Evolutionary conservation across 2,113 vertebrate genomes (phyloP).

Genomic region (Coregonus clupeaformis): DNA sequence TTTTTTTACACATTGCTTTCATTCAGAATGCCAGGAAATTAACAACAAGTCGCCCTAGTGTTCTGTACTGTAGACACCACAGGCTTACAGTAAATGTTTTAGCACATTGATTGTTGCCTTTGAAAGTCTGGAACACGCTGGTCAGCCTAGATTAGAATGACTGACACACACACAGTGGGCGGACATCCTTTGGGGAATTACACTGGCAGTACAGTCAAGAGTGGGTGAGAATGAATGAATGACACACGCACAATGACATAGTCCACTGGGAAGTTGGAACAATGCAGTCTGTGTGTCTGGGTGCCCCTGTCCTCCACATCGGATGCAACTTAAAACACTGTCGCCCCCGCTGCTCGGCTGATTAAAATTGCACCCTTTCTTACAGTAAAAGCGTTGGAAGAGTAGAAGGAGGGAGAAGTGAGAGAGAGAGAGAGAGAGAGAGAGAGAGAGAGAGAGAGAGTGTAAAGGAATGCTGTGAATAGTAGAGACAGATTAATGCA

Average conservation of each 20-base stretch:
- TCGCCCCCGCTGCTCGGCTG: constrained; percentile 41
- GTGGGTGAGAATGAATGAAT: background rate
- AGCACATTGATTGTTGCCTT: constrained; percentile 35
- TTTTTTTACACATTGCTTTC: too few relatives aligned
- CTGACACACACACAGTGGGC: constrained; percentile 6
- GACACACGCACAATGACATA: background rate
- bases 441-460: constrained; percentile 17
- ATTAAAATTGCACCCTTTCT: constrained; percentile 64
- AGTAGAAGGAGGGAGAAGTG: background rate
- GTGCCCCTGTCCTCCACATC: constrained; percentile 46
- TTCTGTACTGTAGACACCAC: too few relatives aligned
- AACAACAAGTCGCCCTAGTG: too few relatives aligned
- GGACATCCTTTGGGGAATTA: background rate
- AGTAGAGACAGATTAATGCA: constrained; percentile 48
- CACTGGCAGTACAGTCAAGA: constrained; percentile 6
- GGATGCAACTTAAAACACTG: constrained; percentile 64
- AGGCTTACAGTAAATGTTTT: constrained; percentile 27
- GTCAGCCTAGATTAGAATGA: constrained; percentile 22
- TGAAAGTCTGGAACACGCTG: background rate
- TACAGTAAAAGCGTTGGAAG: constrained; percentile 33
- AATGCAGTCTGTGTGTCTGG: constrained; percentile 55
- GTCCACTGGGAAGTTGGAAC: constrained; percentile 33
- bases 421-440: background rate
- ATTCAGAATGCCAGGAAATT: too few relatives aligned
- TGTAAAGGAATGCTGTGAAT: constrained; percentile 57